Evolutionary conservation across 2,797 vertebrate genomes (phyloP).

Genomic region (Oreonectes daqikongensis): DNA sequence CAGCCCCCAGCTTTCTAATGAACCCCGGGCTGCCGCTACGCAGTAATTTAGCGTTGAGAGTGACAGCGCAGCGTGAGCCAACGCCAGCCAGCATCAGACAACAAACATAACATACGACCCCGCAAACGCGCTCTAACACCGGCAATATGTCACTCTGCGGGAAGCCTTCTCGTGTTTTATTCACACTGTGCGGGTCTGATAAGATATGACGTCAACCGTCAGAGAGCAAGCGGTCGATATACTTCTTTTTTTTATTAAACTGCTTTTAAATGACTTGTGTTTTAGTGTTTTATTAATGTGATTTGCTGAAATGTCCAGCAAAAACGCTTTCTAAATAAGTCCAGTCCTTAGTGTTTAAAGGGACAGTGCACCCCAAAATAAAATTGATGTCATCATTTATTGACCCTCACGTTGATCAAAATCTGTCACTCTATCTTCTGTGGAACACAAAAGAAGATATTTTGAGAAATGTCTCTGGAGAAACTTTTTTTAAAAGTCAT

Average conservation of each 20-base stretch:
- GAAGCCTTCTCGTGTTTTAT: constrained; percentile 47
- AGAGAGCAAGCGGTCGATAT: background rate
- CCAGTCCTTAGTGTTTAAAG: no score
- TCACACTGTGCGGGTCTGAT: constrained; percentile 33
- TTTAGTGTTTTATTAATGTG: no score
- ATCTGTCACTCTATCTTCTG: no score
- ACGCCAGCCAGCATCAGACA: constrained; percentile 4
- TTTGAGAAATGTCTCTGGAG: no score
- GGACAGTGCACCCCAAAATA: no score
- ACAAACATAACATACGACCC: constrained; percentile 45
- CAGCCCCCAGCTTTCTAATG: constrained; percentile 32
- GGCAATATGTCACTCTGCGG: constrained; percentile 46
- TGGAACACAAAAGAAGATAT: no score
- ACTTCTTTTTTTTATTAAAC: background rate
- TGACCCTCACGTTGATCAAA: no score
- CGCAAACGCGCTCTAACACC: constrained; percentile 22
- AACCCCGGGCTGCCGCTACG: constrained; percentile 8
- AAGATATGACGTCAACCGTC: constrained; percentile 37
- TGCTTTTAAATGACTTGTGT: background rate
- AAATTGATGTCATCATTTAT: no score
- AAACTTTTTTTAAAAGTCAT: no score
- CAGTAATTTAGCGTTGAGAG: constrained; percentile 30
- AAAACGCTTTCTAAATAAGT: no score
- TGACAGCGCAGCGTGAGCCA: constrained; percentile 25
- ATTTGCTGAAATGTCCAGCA: background rate